Evolutionary conservation across 2,888 invertebrate species (phyloP).

Genomic region (Chloroclysta siterata): DNA sequence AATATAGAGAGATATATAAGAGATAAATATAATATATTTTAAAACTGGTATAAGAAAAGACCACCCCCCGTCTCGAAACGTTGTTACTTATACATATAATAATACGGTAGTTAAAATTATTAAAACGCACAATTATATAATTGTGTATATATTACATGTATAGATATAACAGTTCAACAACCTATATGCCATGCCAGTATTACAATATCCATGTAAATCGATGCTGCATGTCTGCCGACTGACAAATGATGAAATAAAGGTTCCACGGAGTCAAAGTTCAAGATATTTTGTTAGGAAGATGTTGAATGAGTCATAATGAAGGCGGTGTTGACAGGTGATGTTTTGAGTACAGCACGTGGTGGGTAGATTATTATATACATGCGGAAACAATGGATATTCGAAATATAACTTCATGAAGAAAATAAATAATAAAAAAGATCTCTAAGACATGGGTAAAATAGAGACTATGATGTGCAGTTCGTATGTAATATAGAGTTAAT

Average conservation of each 20-base stretch:
- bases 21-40: not conserved
- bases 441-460: not conserved
- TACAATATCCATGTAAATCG: constrained; percentile 60
- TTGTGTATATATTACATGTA: constrained; percentile 1
- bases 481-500: no score
- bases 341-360: constrained; percentile 45
- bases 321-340: constrained; percentile 39
- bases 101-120: not conserved
- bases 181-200: constrained; percentile 43
- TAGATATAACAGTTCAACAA: constrained; percentile 48
- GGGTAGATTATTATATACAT: constrained; percentile 25
- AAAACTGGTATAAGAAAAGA: not conserved
- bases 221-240: constrained; percentile 54
- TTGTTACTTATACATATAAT: not conserved
- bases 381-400: constrained; percentile 24
- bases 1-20: no score
- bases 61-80: not conserved
- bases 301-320: constrained; percentile 47
- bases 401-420: constrained; percentile 14
- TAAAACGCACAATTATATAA: not conserved
- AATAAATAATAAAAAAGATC: not conserved
- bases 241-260: constrained; percentile 65
- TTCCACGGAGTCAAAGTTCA: constrained; percentile 58
- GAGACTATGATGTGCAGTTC: not conserved
- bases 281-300: constrained; percentile 47